These are phyloP conservation scores for Drosophila siamana DNA, from an alignment of 2,888 invertebrate genomes.

Conservation along the genomic window DNA sequence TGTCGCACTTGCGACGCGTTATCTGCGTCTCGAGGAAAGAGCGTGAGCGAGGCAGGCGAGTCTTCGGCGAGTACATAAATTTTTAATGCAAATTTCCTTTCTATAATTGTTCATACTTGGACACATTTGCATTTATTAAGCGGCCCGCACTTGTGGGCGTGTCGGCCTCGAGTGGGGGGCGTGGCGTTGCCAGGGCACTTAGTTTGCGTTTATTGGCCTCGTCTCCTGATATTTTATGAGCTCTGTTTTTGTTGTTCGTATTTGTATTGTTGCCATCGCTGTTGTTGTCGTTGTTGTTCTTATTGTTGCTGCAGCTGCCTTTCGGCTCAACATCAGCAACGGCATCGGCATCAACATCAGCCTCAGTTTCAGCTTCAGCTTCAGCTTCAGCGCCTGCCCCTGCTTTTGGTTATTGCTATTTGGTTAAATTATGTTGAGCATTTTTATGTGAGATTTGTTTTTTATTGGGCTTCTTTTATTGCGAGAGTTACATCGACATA, in stretches of 20 bases:
- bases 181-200: constrained; percentile 56
- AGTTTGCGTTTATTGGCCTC: constrained; percentile 74
- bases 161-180: constrained; percentile 1
- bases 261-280: constrained; percentile 12
- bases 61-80: constrained; percentile 69
- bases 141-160: constrained; percentile 30
- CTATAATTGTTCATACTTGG: constrained; percentile 79
- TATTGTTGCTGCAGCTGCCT: constrained; percentile 26
- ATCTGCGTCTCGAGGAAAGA: constrained; percentile 19
- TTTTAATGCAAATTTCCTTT: constrained; percentile 80
- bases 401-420: constrained; percentile 67
- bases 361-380: neutral
- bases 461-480: constrained; percentile 63
- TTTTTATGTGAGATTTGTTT: constrained; percentile 77
- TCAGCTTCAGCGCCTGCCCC: constrained; percentile 6
- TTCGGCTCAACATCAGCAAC: too few relatives aligned
- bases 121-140: constrained; percentile 79
- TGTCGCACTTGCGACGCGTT: constrained; percentile 63
- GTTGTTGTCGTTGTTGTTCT: constrained; percentile 10
- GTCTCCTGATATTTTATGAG: constrained; percentile 53
- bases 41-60: neutral
- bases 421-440: constrained; percentile 78
- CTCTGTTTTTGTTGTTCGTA: constrained; percentile 13
- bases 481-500: constrained; percentile 37
- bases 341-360: constrained; percentile 10